A percentile compares a stretch with the other conserved stretches of the same genome.
These are phyloP conservation scores for Xylocopa sonorina DNA, from an alignment of 1,140 invertebrate species.

Conservation along the genomic window DNA sequence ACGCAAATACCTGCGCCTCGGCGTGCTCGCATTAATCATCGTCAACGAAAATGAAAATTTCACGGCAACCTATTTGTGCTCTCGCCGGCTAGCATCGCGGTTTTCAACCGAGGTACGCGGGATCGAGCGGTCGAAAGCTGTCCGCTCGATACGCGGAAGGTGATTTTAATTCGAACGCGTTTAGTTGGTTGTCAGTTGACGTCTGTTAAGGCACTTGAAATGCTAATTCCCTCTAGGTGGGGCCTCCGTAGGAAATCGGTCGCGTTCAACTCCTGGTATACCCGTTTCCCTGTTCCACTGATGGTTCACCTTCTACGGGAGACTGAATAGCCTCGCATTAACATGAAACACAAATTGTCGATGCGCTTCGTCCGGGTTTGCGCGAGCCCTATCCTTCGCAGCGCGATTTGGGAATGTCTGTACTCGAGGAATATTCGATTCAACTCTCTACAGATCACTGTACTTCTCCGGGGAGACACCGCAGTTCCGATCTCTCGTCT, in stretches of 20 bases:
- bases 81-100: neutral
- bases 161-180: slow-evolving; percentile 37
- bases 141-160: slow-evolving; percentile 18
- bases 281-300: slow-evolving; percentile 58
- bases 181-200: slow-evolving; percentile 60
- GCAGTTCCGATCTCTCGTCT: neutral
- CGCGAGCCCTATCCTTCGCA: slow-evolving; percentile 19
- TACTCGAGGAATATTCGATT: slow-evolving; percentile 49
- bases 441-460: neutral
- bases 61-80: neutral
- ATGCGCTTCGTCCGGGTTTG: slow-evolving; percentile 34
- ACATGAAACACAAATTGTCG: slow-evolving; percentile 54
- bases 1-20: neutral
- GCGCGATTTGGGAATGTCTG: slow-evolving; percentile 50
- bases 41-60: slow-evolving; percentile 42
- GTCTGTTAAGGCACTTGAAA: slow-evolving; percentile 77
- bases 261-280: slow-evolving; percentile 61
- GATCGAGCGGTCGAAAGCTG: slow-evolving; percentile 34
- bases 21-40: neutral
- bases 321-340: slow-evolving; percentile 60
- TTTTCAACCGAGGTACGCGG: slow-evolving; percentile 20
- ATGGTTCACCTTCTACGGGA: slow-evolving; percentile 47
- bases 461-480: neutral
- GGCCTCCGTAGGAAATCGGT: slow-evolving; percentile 64
- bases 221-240: slow-evolving; percentile 70